Percentiles rank a stretch among this genome's conserved stretches.
These are phyloP conservation scores for Quadroppia sp. DNA, from an alignment of 2,888 invertebrate genomes.

Conservation along the genomic window DNA sequence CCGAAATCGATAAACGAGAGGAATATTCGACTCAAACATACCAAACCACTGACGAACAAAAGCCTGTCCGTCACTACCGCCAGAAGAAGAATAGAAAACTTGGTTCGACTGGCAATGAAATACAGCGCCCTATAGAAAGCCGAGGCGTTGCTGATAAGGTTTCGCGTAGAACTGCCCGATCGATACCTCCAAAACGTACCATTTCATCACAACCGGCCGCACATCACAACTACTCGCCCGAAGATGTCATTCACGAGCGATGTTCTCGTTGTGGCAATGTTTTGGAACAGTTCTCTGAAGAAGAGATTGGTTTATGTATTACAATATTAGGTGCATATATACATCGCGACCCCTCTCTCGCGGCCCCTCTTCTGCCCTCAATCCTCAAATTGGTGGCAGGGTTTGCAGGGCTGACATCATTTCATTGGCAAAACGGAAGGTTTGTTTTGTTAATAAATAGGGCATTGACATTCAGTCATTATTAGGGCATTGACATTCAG, in stretches of 20 bases:
- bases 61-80: constrained; percentile 45
- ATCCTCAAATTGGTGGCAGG: constrained; percentile 81
- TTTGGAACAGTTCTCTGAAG: constrained; percentile 90
- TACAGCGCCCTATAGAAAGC: constrained; percentile 46
- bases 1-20: constrained; percentile 20
- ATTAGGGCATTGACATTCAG: too few relatives aligned
- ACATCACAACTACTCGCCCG: not conserved
- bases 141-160: constrained; percentile 31
- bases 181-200: not conserved
- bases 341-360: constrained; percentile 84
- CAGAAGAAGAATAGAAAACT: constrained; percentile 48
- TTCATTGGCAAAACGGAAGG: constrained; percentile 81
- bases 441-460: too few relatives aligned
- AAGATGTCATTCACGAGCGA: constrained; percentile 50
- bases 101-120: constrained; percentile 45
- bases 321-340: constrained; percentile 92
- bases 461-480: too few relatives aligned
- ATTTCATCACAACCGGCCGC: not conserved
- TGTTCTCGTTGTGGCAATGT: constrained; percentile 87
- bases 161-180: constrained; percentile 1
- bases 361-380: constrained; percentile 89
- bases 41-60: constrained; percentile 26
- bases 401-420: constrained; percentile 62
- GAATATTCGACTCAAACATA: constrained; percentile 5
- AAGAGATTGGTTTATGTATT: constrained; percentile 89